phyloP scores from a whole-genome alignment of 2,888 invertebrate genomes.

The Serrognathus titanus region DNA sequence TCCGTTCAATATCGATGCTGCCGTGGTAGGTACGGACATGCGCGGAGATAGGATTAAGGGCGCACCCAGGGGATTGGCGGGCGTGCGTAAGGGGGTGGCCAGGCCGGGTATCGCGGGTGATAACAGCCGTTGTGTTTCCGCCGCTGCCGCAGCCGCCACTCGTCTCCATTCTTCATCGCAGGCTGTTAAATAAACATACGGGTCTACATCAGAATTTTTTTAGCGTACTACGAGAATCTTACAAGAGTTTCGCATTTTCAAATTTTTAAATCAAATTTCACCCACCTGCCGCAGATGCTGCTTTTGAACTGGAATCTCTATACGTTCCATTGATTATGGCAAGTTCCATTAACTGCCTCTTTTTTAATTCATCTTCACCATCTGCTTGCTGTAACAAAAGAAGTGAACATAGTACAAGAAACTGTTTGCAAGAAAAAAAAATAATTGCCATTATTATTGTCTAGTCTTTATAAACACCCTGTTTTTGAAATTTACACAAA shows the following conservation, averaged over 20 bases:
- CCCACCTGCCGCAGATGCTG: constrained; percentile 78
- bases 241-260: too few relatives aligned
- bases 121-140: constrained; percentile 74
- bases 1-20: constrained; percentile 60
- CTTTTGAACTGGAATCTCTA: constrained; percentile 90
- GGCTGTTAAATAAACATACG: constrained; percentile 50
- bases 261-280: not conserved
- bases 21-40: constrained; percentile 78
- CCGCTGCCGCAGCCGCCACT: constrained; percentile 73
- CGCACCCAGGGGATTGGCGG: constrained; percentile 80
- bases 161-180: constrained; percentile 84
- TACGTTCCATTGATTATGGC: constrained; percentile 99
- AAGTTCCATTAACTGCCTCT: constrained; percentile 99
- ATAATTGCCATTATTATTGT: too few relatives aligned
- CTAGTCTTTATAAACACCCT: too few relatives aligned
- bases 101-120: constrained; percentile 62
- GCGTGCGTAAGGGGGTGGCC: constrained; percentile 59
- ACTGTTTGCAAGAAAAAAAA: too few relatives aligned
- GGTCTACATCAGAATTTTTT: not conserved
- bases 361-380: constrained; percentile 99
- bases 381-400: constrained; percentile 80
- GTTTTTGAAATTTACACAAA: too few relatives aligned
- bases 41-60: constrained; percentile 90
- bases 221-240: too few relatives aligned
- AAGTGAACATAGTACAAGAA: not conserved